Evolutionary conservation across 2,113 vertebrate species (phyloP).

Genomic region (Isurus oxyrinchus): DNA sequence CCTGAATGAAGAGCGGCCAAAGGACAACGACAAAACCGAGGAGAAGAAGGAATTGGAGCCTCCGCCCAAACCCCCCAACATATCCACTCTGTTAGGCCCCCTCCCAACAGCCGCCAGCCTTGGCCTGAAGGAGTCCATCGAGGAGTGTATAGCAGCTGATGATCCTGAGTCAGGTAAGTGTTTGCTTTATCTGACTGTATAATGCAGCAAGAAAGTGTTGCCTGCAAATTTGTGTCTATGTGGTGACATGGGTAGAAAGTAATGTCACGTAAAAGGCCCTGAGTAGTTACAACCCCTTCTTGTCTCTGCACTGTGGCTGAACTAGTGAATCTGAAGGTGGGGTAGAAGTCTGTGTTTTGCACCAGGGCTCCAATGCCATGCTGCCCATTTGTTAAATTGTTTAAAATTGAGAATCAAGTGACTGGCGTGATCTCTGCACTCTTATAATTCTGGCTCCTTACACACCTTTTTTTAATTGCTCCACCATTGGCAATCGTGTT

Average conservation of each 20-base stretch:
- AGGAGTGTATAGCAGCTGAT: constrained; percentile 58
- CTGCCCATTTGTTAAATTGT: neutral
- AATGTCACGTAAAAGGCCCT: neutral
- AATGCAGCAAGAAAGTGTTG: neutral
- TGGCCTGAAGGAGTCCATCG: constrained; percentile 75
- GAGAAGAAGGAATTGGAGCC: constrained; percentile 39
- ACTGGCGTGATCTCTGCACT: too few relatives aligned
- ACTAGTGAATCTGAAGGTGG: neutral
- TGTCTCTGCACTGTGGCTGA: neutral
- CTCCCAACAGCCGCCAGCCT: constrained; percentile 81
- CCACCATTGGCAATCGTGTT: neutral
- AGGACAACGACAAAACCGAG: neutral
- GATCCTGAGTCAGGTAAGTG: constrained; percentile 66
- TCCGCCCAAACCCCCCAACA: constrained; percentile 50
- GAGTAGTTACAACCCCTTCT: neutral
- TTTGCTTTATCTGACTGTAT: neutral
- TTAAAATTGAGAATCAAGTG: neutral
- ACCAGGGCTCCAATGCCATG: neutral
- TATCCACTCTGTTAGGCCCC: constrained; percentile 76
- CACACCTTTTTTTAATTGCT: neutral
- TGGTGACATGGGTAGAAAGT: neutral
- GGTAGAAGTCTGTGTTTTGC: neutral
- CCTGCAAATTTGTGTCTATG: neutral
- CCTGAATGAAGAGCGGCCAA: constrained; percentile 51
- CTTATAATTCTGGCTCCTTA: neutral